Evolutionary conservation across 2,888 invertebrate species (phyloP), one percentile per base, ranked within the genome.

Genomic region (Cataglyphis livida): DNA sequence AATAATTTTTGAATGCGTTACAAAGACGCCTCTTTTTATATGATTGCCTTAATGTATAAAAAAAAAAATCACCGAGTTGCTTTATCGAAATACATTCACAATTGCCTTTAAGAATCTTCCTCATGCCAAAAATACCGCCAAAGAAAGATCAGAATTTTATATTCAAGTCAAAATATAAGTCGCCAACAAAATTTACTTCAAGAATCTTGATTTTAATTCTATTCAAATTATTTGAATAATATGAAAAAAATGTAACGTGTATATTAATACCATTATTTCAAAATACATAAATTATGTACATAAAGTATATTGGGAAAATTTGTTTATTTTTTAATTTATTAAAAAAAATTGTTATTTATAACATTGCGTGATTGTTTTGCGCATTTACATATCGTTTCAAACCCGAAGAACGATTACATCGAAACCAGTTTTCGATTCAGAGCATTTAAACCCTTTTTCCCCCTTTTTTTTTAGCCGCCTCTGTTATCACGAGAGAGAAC

Each of bases 381-480:
- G 12, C 38, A n/a, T 64, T 38, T 66, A 38, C n/a, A 76, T 10
- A 5, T 25, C 18, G 38, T 68, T 59, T 59, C 18, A 78, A 78
- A 35, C 21, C 41, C 10, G 32, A 66, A 32, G 21, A 78, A 41
- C 66, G 38, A 44, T 44, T 28, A 76, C 66, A 41, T 35, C 25
- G 78, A 84, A 90, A 91, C 91, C 89, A 89, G 92, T 92, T 92
- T 87, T 88, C 90, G 84, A 91, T 91, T 91, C 90, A 90, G 59
- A 48, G 12, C 59, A 61, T 70, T 59, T 79, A 70, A 79, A 70
- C 44, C 78, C 59, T 28, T 15, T 35, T 68, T 59, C 38, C 28
- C 78, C 57, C 61, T 89, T 89, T 84, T 79, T 89, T 89, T 84
- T 88, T 89, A 87, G 84, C 86, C 89, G 73, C 57, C 86, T 82